Evolutionary conservation across 2,113 vertebrate genomes (phyloP).

Genomic region (Procapra przewalskii): DNA sequence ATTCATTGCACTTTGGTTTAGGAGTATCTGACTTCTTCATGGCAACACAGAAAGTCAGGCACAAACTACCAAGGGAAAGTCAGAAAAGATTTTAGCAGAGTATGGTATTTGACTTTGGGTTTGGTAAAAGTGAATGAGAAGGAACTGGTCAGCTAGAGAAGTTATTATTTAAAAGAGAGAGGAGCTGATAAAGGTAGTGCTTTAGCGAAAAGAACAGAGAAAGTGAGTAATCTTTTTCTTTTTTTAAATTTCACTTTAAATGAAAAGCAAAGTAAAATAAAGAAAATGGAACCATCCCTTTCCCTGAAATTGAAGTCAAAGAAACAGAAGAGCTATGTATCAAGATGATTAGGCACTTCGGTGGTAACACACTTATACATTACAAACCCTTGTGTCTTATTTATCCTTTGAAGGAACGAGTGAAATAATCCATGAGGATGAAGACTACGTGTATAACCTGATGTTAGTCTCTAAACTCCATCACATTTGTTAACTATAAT

Average conservation of each 20-base stretch:
- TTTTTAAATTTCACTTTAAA: not conserved
- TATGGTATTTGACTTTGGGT: not conserved
- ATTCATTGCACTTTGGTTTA: not conserved
- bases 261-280: not conserved
- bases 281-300: not conserved
- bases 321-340: not conserved
- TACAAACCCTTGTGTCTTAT: not conserved
- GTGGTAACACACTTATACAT: no score
- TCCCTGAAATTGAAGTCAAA: not conserved
- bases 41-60: not conserved
- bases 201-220: not conserved
- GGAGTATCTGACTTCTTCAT: not conserved
- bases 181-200: not conserved
- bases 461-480: not conserved
- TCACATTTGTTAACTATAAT: not conserved
- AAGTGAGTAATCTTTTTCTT: not conserved
- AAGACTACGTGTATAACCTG: not conserved
- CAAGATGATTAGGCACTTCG: not conserved
- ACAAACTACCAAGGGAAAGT: not conserved
- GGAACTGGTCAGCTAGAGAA: not conserved
- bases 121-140: not conserved
- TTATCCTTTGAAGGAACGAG: not conserved
- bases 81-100: not conserved
- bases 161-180: not conserved
- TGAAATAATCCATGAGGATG: not conserved